Evolutionary conservation across 1,140 invertebrate species (phyloP).

Genomic region (Drosophila bipectinata): DNA sequence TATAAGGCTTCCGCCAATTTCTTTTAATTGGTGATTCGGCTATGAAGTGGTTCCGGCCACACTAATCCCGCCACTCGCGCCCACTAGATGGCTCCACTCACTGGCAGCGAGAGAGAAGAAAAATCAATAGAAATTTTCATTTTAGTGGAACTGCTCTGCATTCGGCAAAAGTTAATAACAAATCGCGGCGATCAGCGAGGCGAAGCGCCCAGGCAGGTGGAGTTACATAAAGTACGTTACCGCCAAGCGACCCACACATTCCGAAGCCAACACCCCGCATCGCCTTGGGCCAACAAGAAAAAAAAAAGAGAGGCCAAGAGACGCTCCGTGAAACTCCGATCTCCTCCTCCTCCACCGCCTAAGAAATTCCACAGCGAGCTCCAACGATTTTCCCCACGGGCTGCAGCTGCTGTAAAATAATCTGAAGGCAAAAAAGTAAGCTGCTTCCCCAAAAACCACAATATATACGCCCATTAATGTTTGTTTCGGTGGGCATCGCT

Average conservation of each 20-base stretch:
- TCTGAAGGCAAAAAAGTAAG: constrained; percentile 45
- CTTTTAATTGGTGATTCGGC: background rate
- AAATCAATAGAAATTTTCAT: constrained; percentile 82
- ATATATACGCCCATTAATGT: constrained; percentile 44
- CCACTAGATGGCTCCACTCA: constrained; percentile 60
- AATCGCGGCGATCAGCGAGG: constrained; percentile 50
- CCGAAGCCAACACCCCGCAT: constrained; percentile 71
- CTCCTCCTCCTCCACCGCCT: constrained; percentile 12
- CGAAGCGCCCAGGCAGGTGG: constrained; percentile 37
- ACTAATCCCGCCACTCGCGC: constrained; percentile 42
- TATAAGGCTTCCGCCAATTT: background rate
- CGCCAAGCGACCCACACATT: constrained; percentile 44
- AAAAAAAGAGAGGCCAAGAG: constrained; percentile 25
- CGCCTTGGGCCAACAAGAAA: constrained; percentile 13
- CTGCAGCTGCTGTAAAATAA: constrained; percentile 35
- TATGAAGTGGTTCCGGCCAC: constrained; percentile 3
- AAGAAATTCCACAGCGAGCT: constrained; percentile 29
- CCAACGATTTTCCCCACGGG: constrained; percentile 26
- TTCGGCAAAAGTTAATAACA: constrained; percentile 68
- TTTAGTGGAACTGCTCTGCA: constrained; percentile 67
- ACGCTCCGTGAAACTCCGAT: constrained; percentile 29
- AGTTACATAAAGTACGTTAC: constrained; percentile 59
- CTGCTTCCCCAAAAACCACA: constrained; percentile 21
- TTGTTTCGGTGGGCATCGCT: constrained; percentile 34
- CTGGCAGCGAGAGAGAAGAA: constrained; percentile 70